Evolutionary conservation across 2,113 vertebrate genomes (phyloP), one percentile per base, ranked within the genome.

Genomic region (Rhinichthys klamathensis): DNA sequence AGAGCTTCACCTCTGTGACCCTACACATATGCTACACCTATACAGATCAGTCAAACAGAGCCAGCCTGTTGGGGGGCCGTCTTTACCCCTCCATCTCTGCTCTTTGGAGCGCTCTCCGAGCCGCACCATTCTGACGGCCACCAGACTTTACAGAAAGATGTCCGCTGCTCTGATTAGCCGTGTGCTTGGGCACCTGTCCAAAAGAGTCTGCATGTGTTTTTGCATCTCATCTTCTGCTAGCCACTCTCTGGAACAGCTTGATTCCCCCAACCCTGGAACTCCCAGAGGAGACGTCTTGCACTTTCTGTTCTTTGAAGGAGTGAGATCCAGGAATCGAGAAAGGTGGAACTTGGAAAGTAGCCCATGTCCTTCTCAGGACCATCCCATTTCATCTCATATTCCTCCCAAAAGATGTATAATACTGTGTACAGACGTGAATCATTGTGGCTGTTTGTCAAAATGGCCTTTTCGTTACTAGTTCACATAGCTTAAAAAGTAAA

Each of bases 141-240:
- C 87, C 88, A 6, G 72, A 86, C 88, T 84, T 91, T 86, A 70
- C 73, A 85, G 65, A 86, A 85, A 80, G 86, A 85, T 27, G 90
- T 88, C 91, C 86, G 85, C 86, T 79, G 63, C 87, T 87, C 18
- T 63, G 85, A 89, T 83, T 32, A 86, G 89, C 91, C 84, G 86
- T 75, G 77, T 86, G 82, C 73, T 77, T 32, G 80, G 89, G 89
- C 88, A 82, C 74, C 18, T 78, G 84, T 89, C 86, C 87, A 92
- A 90, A 35, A 81, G 84, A 84, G 79, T 4, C 82, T 69, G 80
- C 75, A 84, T 91, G 88, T 78, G 87, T 87, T 84, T 90, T 1
- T 83, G 83, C 80, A 77, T 90, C 85, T 90, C 84, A 85, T 88
- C 87, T 87, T 85, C 84, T 23, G 67, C 72, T 69, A 81, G 78